These are phyloP conservation scores for Elephas maximus DNA, from an alignment of 2,113 vertebrate genomes.

Conservation along the genomic window DNA sequence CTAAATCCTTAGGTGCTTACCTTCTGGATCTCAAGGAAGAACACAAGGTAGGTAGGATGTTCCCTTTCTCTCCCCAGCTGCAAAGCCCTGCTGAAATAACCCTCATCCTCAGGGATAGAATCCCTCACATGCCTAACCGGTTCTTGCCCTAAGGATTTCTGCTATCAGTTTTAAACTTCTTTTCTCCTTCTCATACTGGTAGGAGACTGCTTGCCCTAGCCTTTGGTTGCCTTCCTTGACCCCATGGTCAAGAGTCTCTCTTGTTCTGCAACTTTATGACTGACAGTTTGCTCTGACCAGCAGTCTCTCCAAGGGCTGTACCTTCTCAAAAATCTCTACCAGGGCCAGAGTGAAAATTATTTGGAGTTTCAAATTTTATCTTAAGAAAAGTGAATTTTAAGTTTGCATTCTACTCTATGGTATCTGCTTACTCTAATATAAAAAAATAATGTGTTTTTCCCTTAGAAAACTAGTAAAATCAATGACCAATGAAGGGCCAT, in stretches of 20 bases:
- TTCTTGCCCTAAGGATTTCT: neutral
- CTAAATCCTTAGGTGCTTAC: neutral
- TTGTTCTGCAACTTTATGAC: fast-evolving
- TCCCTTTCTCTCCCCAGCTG: neutral
- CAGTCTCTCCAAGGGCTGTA: neutral
- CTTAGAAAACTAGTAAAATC: neutral
- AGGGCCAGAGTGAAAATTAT: neutral
- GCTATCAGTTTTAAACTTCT: neutral
- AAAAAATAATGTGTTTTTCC: constrained; percentile 34
- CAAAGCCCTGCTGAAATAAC: neutral
- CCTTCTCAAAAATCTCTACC: neutral
- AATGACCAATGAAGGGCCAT: neutral
- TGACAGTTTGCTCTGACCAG: neutral
- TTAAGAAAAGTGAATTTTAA: constrained; percentile 3
- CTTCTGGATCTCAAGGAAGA: neutral
- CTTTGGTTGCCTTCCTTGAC: neutral
- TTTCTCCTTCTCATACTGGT: neutral
- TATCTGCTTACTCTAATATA: neutral
- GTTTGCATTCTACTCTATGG: neutral
- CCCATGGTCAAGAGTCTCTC: neutral
- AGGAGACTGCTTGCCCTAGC: neutral
- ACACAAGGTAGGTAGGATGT: neutral
- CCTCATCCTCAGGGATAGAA: neutral
- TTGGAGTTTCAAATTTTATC: neutral
- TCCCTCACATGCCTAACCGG: too few relatives aligned